Evolutionary conservation across 2,797 vertebrate species (phyloP).

Genomic region (Pygocentrus nattereri): DNA sequence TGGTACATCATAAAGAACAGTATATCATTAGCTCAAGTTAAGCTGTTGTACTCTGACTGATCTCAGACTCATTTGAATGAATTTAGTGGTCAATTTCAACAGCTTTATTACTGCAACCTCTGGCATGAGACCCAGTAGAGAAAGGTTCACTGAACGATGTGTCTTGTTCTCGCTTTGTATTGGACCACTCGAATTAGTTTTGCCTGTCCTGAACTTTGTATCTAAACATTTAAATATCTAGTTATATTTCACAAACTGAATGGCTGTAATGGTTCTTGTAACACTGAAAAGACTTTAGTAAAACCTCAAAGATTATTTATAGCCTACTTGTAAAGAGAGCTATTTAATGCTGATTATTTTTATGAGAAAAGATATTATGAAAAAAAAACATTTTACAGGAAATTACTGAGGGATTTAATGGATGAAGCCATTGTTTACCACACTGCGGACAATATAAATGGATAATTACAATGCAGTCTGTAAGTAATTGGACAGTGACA

Average conservation of each 20-base stretch:
- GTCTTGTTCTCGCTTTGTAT: neutral
- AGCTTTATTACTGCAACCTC: neutral
- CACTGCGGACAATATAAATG: neutral
- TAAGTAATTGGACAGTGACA: neutral
- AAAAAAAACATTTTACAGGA: neutral
- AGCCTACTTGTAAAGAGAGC: neutral
- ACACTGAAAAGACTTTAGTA: neutral
- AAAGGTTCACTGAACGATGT: conserved; percentile 15
- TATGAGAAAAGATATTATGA: neutral
- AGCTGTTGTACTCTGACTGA: conserved; percentile 9
- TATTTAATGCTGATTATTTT: neutral
- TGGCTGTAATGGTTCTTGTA: neutral
- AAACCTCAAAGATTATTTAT: neutral
- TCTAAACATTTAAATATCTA: neutral
- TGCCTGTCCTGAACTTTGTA: neutral
- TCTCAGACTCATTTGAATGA: neutral
- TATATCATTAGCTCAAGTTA: conserved; percentile 24
- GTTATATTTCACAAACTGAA: neutral
- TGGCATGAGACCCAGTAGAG: conserved; percentile 30
- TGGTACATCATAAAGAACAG: neutral
- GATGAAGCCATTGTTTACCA: neutral
- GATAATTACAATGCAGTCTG: neutral
- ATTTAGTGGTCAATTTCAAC: conserved; percentile 7
- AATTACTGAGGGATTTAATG: neutral
- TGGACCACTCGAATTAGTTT: neutral